phyloP scores from a whole-genome alignment of 1,140 invertebrate genomes.

The Drosophila tani region DNA sequence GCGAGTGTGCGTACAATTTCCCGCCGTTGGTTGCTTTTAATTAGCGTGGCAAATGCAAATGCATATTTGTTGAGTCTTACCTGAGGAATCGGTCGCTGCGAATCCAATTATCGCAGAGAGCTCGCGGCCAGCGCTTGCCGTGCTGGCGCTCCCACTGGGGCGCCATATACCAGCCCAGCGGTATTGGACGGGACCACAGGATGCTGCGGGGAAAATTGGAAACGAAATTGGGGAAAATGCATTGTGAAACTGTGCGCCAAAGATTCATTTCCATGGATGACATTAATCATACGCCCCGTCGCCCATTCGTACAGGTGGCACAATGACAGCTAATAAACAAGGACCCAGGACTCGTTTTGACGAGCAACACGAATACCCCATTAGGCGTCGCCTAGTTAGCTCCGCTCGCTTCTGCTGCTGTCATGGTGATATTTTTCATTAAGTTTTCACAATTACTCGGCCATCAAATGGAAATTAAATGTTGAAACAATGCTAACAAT shows the following conservation, averaged over 20 bases:
- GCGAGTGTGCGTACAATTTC: slow-evolving; percentile 11
- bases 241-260: slow-evolving; percentile 13
- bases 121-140: slow-evolving; percentile 91
- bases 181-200: slow-evolving; percentile 96
- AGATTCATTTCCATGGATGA: slow-evolving; percentile 13
- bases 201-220: slow-evolving; percentile 86
- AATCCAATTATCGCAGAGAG: slow-evolving; percentile 95
- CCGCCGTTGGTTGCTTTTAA: slow-evolving; percentile 57
- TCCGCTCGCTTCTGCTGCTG: slow-evolving; percentile 26
- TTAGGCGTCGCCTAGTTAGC: slow-evolving; percentile 48
- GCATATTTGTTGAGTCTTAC: slow-evolving; percentile 62
- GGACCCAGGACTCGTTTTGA: slow-evolving; percentile 12
- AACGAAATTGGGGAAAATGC: slow-evolving; percentile 12
- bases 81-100: slow-evolving; percentile 92
- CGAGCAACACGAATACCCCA: slow-evolving; percentile 40
- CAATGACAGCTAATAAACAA: slow-evolving; percentile 19
- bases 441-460: slow-evolving; percentile 60
- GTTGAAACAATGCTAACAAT: slow-evolving; percentile 55
- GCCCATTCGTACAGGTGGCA: slow-evolving; percentile 15
- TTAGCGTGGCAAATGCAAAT: slow-evolving; percentile 66
- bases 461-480: slow-evolving; percentile 65
- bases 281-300: slow-evolving; percentile 37
- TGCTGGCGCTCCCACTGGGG: slow-evolving; percentile 93
- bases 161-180: slow-evolving; percentile 96
- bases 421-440: slow-evolving; percentile 62